Percentiles rank a stretch among this genome's conserved stretches.
phyloP scores from a whole-genome alignment of 92 coral and sea anemone species.

The Zoanthus sociatus region DNA sequence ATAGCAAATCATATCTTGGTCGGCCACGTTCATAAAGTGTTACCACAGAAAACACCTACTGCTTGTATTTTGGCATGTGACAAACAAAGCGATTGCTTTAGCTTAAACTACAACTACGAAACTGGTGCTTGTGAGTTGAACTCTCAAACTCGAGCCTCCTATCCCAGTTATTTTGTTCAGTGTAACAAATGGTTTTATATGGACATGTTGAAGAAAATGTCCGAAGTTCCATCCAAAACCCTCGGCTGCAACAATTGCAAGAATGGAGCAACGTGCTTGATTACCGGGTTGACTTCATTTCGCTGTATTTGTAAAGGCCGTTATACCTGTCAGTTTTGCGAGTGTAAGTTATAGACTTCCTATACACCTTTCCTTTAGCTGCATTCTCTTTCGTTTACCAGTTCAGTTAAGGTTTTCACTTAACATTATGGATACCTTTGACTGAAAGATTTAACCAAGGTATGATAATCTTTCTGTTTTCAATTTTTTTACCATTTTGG shows the following conservation, averaged over 20 bases:
- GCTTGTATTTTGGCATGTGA: constrained; percentile 48
- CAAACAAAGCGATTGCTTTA: constrained; percentile 37
- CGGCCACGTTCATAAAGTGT: constrained; percentile 43
- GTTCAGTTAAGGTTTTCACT: not conserved
- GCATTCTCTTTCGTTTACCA: not conserved
- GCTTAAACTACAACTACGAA: constrained; percentile 41
- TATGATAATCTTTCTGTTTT: too few species aligned
- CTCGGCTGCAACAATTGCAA: constrained; percentile 9
- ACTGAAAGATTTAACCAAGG: too few species aligned
- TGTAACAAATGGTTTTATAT: constrained; percentile 43
- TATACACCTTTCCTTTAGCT: not conserved
- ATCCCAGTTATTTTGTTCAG: constrained; percentile 17
- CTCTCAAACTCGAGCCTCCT: constrained; percentile 32
- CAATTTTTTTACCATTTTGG: too few species aligned
- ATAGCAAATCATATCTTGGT: constrained; percentile 35
- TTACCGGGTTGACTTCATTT: not conserved
- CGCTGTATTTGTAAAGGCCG: constrained; percentile 2
- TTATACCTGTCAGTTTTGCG: constrained; percentile 2
- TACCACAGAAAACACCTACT: constrained; percentile 9
- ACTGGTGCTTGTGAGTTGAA: constrained; percentile 36
- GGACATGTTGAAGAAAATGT: constrained; percentile 1
- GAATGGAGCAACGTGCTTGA: constrained; percentile 31
- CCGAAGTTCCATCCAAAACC: not conserved
- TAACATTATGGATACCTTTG: not conserved
- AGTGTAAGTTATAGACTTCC: not conserved